These are phyloP conservation scores for Argentina silus DNA, from an alignment of 2,797 vertebrate species.

Conservation along the genomic window DNA sequence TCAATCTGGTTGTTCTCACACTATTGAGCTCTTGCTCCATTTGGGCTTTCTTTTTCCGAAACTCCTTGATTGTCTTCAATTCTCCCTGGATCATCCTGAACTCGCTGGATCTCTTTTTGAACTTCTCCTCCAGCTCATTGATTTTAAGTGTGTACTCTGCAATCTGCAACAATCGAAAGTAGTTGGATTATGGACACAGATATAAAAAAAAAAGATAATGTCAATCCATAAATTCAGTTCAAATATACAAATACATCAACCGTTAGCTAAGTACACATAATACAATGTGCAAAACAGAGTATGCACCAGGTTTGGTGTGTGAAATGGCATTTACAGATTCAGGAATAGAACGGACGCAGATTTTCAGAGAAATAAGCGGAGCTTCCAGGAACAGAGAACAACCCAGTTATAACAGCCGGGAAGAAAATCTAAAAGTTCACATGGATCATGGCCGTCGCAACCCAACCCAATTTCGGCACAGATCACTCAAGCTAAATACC, in stretches of 20 bases:
- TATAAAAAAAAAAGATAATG: neutral
- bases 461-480: conserved; percentile 45
- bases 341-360: conserved; percentile 43
- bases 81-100: conserved; percentile 81
- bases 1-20: conserved; percentile 54
- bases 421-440: conserved; percentile 54
- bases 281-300: neutral
- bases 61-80: conserved; percentile 79
- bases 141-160: conserved; percentile 72
- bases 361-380: conserved; percentile 43
- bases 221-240: neutral
- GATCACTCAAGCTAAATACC: conserved; percentile 58
- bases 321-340: conserved; percentile 35
- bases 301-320: neutral
- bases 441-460: conserved; percentile 46
- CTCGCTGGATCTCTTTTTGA: conserved; percentile 77
- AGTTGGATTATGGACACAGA: neutral
- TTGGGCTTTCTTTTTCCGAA: conserved; percentile 76
- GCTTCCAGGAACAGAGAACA: conserved; percentile 47
- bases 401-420: conserved; percentile 40
- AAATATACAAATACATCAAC: neutral
- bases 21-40: conserved; percentile 85
- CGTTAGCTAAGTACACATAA: neutral
- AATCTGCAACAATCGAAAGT: conserved; percentile 66
- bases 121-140: conserved; percentile 78